Conservation (phyloP, 2,888 invertebrate genomes). For the Leucoma salicis region DNA sequence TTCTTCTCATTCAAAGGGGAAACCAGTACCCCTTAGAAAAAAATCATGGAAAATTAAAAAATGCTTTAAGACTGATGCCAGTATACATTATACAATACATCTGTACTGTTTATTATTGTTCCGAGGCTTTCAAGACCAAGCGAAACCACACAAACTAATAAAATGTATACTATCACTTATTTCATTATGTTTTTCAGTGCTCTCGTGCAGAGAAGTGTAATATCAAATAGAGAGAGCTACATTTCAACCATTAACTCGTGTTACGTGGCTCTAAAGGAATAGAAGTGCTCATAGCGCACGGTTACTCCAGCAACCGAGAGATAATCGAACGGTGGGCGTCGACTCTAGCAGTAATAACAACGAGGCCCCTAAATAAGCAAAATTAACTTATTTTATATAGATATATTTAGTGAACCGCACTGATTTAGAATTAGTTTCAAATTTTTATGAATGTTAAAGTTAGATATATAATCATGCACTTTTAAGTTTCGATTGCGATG, state of each 20-base stretch:
- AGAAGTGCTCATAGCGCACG: constrained; percentile 12
- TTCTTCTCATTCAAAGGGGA: no score
- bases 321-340: constrained; percentile 24
- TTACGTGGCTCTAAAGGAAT: constrained; percentile 7
- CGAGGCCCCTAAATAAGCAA: constrained; percentile 19
- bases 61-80: no score
- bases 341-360: constrained; percentile 33
- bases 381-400: background rate
- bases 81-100: no score
- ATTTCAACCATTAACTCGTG: constrained; percentile 23
- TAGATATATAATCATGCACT: no score
- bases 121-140: background rate
- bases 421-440: no score
- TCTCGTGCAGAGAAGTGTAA: constrained; percentile 17
- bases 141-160: background rate
- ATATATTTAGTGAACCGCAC: no score
- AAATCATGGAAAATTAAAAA: no score
- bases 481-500: no score
- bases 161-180: background rate
- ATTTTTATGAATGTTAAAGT: no score
- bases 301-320: constrained; percentile 39
- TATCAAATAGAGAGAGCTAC: constrained; percentile 16
- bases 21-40: no score
- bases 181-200: constrained; percentile 15
- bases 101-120: no score